phyloP scores from a whole-genome alignment of 2,888 invertebrate genomes.

The Blastobasis lacticolella region DNA sequence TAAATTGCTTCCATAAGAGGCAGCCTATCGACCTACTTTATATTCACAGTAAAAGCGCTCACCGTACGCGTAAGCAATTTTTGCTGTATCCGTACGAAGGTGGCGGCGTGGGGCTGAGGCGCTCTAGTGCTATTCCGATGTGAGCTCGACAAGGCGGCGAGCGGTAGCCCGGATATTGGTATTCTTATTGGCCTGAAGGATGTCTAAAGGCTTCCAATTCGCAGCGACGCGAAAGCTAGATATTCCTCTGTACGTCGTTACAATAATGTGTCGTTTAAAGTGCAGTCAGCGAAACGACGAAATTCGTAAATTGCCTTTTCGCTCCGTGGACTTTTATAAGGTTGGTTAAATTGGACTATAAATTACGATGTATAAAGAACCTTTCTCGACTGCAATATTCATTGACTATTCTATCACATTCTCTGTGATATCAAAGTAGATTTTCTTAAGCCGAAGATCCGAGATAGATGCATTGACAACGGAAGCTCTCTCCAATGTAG shows the following conservation, averaged over 20 bases:
- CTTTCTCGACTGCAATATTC: not conserved
- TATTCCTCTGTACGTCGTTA: conserved; percentile 1
- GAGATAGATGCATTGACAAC: too few relatives aligned
- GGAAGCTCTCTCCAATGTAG: too few relatives aligned
- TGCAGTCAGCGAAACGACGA: conserved; percentile 4
- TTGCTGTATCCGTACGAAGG: too few relatives aligned
- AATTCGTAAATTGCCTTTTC: conserved; percentile 3
- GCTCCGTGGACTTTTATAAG: not conserved
- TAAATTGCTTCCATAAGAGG: too few relatives aligned
- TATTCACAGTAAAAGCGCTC: too few relatives aligned
- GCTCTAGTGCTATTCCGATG: not conserved
- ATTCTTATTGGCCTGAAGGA: conserved; percentile 8
- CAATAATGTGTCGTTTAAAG: not conserved
- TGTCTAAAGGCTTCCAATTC: conserved; percentile 1
- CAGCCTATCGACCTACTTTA: too few relatives aligned
- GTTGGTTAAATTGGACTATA: not conserved
- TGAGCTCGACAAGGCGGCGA: conserved; percentile 6
- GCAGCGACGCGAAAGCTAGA: conserved; percentile 1
- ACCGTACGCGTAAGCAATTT: too few relatives aligned
- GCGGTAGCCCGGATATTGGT: conserved; percentile 14
- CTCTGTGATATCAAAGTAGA: too few relatives aligned
- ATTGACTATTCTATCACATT: not conserved
- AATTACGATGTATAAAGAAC: not conserved
- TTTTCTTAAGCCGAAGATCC: too few relatives aligned
- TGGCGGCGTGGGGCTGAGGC: too few relatives aligned